phyloP scores from a whole-genome alignment of 2,888 invertebrate genomes.

The Leucoma salicis region DNA sequence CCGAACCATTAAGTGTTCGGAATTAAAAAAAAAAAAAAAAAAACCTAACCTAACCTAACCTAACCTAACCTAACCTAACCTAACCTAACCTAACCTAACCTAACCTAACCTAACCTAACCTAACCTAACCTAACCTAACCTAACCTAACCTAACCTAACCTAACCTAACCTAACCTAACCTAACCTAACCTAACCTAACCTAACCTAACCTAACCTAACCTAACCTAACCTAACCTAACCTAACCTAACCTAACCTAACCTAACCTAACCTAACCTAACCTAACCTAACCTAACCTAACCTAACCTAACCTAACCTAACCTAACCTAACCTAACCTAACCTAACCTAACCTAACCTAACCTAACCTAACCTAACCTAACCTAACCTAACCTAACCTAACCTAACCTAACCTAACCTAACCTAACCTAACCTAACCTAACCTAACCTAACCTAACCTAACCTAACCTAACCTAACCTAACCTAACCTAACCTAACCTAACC shows the following conservation, averaged over 20 bases:
- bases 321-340: constrained; percentile 15
- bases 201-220: background rate
- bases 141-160: constrained; percentile 24
- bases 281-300: constrained; percentile 20
- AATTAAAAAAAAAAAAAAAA: constrained; percentile 7
- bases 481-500: constrained; percentile 17
- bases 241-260: constrained; percentile 21
- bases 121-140: constrained; percentile 21
- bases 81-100: constrained; percentile 25
- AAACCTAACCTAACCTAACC: constrained; percentile 2
- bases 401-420: constrained; percentile 19
- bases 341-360: constrained; percentile 21
- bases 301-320: background rate
- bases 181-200: constrained; percentile 5
- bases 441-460: constrained; percentile 24
- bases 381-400: constrained; percentile 19
- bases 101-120: constrained; percentile 21
- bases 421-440: constrained; percentile 22
- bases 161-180: constrained; percentile 25
- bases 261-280: constrained; percentile 19
- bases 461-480: constrained; percentile 21
- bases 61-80: constrained; percentile 25
- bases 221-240: constrained; percentile 17
- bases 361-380: constrained; percentile 20
- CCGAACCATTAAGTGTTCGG: too few relatives aligned